phyloP scores from a whole-genome alignment of 2,797 vertebrate genomes.

The Sebastiscus albofasciatus region DNA sequence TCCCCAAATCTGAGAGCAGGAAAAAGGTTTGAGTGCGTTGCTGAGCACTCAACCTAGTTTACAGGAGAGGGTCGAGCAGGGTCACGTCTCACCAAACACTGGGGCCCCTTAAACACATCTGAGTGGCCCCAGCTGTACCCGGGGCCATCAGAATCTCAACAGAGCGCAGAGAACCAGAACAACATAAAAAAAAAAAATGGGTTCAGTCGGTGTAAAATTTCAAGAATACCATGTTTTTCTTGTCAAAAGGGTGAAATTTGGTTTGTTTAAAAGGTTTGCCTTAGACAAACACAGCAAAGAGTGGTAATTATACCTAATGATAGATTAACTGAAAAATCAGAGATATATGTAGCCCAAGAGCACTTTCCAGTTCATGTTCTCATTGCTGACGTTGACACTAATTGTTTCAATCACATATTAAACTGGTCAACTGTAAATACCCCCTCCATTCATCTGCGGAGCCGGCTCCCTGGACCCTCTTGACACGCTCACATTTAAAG shows the following conservation, averaged over 20 bases:
- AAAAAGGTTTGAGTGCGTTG: slow-evolving; percentile 49
- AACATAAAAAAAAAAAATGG: slow-evolving; percentile 25
- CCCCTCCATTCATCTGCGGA: slow-evolving; percentile 23
- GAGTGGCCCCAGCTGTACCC: slow-evolving; percentile 75
- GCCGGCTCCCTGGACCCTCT: slow-evolving; percentile 42
- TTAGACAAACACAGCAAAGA: slow-evolving; percentile 43
- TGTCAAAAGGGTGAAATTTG: slow-evolving; percentile 35
- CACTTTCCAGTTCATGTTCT: slow-evolving; percentile 28
- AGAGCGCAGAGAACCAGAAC: slow-evolving; percentile 64
- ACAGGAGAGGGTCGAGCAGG: slow-evolving; percentile 77
- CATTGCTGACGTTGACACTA: slow-evolving; percentile 62
- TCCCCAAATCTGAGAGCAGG: slow-evolving; percentile 30
- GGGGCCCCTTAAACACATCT: slow-evolving; percentile 77
- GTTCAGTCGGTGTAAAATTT: slow-evolving; percentile 31
- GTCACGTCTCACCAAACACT: slow-evolving; percentile 79
- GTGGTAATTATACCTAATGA: slow-evolving; percentile 51
- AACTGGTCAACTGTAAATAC: slow-evolving; percentile 73
- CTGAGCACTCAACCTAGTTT: slow-evolving; percentile 78
- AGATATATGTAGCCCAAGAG: slow-evolving; percentile 22
- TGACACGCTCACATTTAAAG: slow-evolving; percentile 48
- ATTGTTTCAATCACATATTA: slow-evolving; percentile 72
- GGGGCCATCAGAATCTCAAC: slow-evolving; percentile 57
- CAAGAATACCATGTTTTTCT: slow-evolving; percentile 44
- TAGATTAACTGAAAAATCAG: slow-evolving; percentile 38
- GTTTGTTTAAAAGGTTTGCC: slow-evolving; percentile 42